Evolutionary conservation across 2,888 invertebrate genomes (phyloP).

Genomic region (Amphipyra berbera): DNA sequence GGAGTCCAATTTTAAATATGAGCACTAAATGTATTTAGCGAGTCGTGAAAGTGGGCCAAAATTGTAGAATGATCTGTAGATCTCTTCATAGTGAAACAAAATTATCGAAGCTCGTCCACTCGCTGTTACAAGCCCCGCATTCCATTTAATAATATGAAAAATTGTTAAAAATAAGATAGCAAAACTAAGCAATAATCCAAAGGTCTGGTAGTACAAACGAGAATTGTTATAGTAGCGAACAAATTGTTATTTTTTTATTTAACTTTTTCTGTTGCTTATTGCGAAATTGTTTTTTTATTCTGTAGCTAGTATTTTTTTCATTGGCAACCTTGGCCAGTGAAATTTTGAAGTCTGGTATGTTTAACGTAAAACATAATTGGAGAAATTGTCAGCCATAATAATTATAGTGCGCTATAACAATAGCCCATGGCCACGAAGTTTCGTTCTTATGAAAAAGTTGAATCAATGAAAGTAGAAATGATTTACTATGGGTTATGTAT

Average conservation of each 20-base stretch:
- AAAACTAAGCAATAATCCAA: slow-evolving; percentile 59
- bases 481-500: too few relatives aligned
- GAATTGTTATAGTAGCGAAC: slow-evolving; percentile 46
- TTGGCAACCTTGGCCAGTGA: background rate
- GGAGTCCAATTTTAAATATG: too few relatives aligned
- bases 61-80: slow-evolving; percentile 24
- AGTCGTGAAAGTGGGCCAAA: too few relatives aligned
- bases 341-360: background rate
- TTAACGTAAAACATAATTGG: too few relatives aligned
- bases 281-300: slow-evolving; percentile 25
- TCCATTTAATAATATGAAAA: slow-evolving; percentile 2
- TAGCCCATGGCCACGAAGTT: too few relatives aligned
- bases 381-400: too few relatives aligned
- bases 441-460: too few relatives aligned
- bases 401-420: too few relatives aligned
- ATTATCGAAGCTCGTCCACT: slow-evolving; percentile 3
- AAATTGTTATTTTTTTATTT: slow-evolving; percentile 52
- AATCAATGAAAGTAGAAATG: too few relatives aligned
- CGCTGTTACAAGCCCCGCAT: slow-evolving; percentile 20
- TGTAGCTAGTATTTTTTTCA: slow-evolving; percentile 15
- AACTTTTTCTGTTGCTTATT: slow-evolving; percentile 23
- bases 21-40: too few relatives aligned
- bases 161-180: slow-evolving; percentile 7
- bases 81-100: slow-evolving; percentile 21
- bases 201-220: slow-evolving; percentile 64